A percentile compares a stretch with the other conserved stretches of the same genome.
Evolutionary conservation across 2,113 vertebrate species (phyloP).

Genomic region (Neomonachus schauinslandi): DNA sequence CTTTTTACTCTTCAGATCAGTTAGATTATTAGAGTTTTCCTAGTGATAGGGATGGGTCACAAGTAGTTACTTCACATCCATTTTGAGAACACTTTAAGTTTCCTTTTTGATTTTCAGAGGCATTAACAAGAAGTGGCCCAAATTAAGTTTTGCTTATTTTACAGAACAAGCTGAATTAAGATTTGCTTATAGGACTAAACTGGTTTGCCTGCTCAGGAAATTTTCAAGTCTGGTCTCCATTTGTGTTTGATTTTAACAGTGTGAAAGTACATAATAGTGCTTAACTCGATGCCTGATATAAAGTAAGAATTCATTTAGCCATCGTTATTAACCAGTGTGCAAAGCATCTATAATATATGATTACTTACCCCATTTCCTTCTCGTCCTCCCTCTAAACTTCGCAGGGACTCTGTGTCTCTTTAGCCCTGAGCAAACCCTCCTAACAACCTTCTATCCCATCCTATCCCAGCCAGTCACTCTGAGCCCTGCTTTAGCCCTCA

Average conservation of each 20-base stretch:
- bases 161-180: neutral
- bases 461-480: neutral
- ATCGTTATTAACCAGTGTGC: neutral
- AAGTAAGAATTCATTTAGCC: neutral
- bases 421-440: neutral
- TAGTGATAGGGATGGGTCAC: neutral
- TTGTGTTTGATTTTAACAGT: constrained; percentile 6
- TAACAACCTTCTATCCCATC: neutral
- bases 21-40: neutral
- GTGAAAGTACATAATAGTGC: neutral
- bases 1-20: neutral
- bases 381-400: neutral
- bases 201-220: neutral
- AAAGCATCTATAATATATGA: neutral
- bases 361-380: neutral
- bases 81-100: neutral
- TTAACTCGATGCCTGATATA: neutral
- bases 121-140: neutral
- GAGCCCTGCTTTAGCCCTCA: neutral
- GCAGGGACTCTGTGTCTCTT: neutral
- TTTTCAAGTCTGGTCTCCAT: neutral
- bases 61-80: neutral
- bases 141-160: neutral
- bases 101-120: neutral
- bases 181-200: neutral